Conservation (phyloP, 2,113 vertebrate genomes). For the Sminthopsis crassicaudata region DNA sequence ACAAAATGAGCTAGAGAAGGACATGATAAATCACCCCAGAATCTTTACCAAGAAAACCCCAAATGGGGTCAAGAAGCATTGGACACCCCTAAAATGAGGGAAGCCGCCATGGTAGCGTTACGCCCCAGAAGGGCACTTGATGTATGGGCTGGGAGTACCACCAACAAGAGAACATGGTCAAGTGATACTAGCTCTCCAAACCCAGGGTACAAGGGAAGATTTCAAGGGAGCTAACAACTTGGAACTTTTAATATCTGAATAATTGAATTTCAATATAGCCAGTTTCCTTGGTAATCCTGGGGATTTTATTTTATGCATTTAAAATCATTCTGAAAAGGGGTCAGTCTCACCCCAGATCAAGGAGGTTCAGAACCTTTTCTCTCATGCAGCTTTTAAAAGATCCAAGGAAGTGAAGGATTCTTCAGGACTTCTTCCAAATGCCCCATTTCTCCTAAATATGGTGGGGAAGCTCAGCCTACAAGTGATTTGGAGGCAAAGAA, state of each 20-base stretch:
- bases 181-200: no score
- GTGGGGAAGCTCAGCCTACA: background rate
- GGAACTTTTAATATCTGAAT: no score
- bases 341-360: background rate
- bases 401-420: background rate
- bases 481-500: background rate
- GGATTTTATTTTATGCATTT: background rate
- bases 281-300: no score
- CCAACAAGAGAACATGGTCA: no score
- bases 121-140: background rate
- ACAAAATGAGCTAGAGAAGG: background rate
- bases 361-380: background rate
- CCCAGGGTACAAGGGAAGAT: no score
- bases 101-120: background rate
- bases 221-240: no score
- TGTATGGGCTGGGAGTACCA: no score
- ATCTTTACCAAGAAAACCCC: background rate
- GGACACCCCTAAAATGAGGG: background rate
- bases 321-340: background rate
- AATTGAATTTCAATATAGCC: no score
- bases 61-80: background rate
- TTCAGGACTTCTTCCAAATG: background rate
- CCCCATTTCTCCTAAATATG: background rate
- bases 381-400: background rate
- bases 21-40: background rate